Evolutionary conservation across 2,888 invertebrate species (phyloP).

Genomic region (Pachydiplax longipennis): DNA sequence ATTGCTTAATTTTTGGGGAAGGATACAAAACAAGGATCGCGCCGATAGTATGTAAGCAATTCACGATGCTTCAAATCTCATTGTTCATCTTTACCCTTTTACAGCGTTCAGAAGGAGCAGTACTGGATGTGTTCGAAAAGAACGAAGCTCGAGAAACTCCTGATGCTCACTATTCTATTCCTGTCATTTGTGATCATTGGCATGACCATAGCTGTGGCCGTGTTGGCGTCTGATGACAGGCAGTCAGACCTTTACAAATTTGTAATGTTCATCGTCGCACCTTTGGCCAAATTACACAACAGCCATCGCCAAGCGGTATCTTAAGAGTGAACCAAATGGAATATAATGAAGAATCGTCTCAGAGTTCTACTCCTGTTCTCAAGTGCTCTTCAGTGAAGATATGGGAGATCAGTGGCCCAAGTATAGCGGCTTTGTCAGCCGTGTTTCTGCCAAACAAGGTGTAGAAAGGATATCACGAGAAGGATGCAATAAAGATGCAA

Average conservation of each 20-base stretch:
- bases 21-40: too few relatives aligned
- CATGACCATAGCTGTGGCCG: not conserved
- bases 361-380: too few relatives aligned
- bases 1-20: too few relatives aligned
- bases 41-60: too few relatives aligned
- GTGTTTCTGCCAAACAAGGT: too few relatives aligned
- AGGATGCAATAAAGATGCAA: too few relatives aligned
- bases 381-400: too few relatives aligned
- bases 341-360: too few relatives aligned
- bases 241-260: not conserved
- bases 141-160: not conserved
- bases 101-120: constrained; percentile 7
- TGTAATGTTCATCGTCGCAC: not conserved
- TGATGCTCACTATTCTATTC: not conserved
- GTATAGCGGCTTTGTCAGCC: too few relatives aligned
- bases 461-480: too few relatives aligned
- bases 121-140: constrained; percentile 37
- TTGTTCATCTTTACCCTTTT: not conserved
- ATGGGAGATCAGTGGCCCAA: too few relatives aligned
- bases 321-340: too few relatives aligned
- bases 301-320: not conserved
- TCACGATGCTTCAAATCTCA: not conserved
- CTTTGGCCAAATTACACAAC: not conserved
- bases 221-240: not conserved
- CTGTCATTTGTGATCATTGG: not conserved